phyloP scores from a whole-genome alignment of 2,113 vertebrate species.

The Uropsilus gracilis region DNA sequence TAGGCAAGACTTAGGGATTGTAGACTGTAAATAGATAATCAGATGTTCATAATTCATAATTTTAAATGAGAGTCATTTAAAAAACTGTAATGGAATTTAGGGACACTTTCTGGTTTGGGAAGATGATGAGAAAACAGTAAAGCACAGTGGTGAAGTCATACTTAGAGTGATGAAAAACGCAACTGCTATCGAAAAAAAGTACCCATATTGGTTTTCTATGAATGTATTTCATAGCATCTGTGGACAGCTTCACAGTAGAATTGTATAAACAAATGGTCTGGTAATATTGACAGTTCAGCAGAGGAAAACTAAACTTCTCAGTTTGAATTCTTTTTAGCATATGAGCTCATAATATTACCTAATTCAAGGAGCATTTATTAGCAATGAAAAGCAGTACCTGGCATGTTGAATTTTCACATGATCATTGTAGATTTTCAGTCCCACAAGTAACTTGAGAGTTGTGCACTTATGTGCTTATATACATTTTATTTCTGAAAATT shows the following conservation, averaged over 20 bases:
- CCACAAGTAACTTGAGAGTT: not conserved
- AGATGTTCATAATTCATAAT: constrained; percentile 35
- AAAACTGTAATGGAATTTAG: not conserved
- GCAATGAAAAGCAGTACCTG: not conserved
- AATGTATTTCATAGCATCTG: not conserved
- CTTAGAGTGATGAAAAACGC: not conserved
- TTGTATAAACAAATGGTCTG: not conserved
- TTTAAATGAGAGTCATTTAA: constrained; percentile 41
- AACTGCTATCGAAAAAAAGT: not conserved
- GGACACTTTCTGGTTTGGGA: constrained; percentile 11
- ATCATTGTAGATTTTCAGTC: not conserved
- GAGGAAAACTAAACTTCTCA: not conserved
- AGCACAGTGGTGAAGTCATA: not conserved
- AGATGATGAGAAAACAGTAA: not conserved
- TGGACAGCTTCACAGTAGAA: not conserved
- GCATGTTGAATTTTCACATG: constrained; percentile 9
- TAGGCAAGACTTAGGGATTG: not conserved
- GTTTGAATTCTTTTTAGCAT: not conserved
- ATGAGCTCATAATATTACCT: not conserved
- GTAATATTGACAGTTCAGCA: not conserved
- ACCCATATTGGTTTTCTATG: not conserved
- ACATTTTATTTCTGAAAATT: not conserved
- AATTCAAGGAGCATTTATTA: constrained; percentile 17
- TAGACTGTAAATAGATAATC: constrained; percentile 25
- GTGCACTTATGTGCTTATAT: not conserved